Evolutionary conservation across 2,113 vertebrate genomes (phyloP), one percentile per base, ranked within the genome.

Genomic region (Procapra przewalskii): DNA sequence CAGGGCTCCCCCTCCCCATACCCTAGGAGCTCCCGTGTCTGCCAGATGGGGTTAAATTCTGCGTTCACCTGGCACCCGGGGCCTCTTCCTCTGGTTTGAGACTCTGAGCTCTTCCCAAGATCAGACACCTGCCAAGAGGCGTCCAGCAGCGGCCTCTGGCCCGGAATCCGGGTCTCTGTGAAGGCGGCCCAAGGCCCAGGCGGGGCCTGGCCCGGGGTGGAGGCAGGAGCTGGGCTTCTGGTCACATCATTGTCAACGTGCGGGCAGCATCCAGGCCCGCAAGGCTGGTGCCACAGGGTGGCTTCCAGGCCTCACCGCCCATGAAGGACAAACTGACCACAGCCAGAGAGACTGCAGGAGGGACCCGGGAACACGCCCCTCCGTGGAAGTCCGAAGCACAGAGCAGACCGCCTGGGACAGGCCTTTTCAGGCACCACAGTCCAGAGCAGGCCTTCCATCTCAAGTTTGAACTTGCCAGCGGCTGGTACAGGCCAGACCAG

Each of bases 21-120:
- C 25, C 25, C 31, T 27, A 10, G 54, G 52, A 40, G 29, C 23
- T 21, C 91, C 90, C 11, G 1, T 6, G 16, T 29, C 25, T 5
- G 67, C 67, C 36, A 45, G 7, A 40, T 1, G 7, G 29, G 36
- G 48, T 79, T 71, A 31, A 23, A 57, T 23, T 57, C 88, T 23
- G 16, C 1, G 0, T 29, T 33, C 4, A 17, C 7, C 36, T 0
- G 27, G 17, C 36, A 40, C 62, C 67, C 1, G 6, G 67, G 36
- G 36, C 11, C 40, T n/a, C 71, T 16, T 40, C 29, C 13, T 16
- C n/a, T 54, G 64, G 33, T 29, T 13, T 75, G 48, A 75, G 50
- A 75, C n/a, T 36, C 33, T 62, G 84, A 55, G 62, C 33, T 29
- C 14, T 27, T 75, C 50, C 17, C 10, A 8, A 45, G 27, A 33